phyloP scores from a whole-genome alignment of 2,797 vertebrate species.

The Heterohyrax brucei region DNA sequence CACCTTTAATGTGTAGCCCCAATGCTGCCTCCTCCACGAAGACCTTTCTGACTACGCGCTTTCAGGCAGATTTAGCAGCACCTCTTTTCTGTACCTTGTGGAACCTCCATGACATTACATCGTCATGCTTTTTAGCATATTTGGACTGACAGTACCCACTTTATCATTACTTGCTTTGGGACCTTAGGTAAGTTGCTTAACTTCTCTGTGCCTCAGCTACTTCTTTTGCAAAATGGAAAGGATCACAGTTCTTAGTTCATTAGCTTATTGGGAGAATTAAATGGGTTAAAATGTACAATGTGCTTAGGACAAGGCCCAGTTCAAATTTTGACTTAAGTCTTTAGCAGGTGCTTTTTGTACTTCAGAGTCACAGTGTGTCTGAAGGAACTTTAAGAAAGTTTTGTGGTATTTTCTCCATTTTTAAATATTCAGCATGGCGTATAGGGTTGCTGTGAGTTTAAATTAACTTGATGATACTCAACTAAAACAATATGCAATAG shows the following conservation, averaged over 20 bases:
- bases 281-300: background rate
- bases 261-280: background rate
- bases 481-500: background rate
- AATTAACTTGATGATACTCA: too few species aligned
- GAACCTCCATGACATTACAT: background rate
- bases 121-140: background rate
- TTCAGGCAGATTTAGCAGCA: background rate
- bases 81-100: background rate
- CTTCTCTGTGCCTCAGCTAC: background rate
- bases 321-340: conserved; percentile 78
- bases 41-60: background rate
- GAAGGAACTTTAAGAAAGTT: conserved; percentile 81
- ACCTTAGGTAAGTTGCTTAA: background rate
- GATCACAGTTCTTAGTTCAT: background rate
- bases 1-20: background rate
- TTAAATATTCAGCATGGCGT: background rate
- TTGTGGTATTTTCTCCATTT: conserved; percentile 26
- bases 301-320: background rate
- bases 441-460: too few species aligned
- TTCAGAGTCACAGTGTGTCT: conserved; percentile 77
- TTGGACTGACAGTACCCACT: background rate
- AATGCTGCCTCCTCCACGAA: background rate
- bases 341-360: conserved; percentile 77
- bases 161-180: background rate
- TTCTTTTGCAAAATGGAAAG: background rate